Evolutionary conservation across 2,113 vertebrate genomes (phyloP).

Genomic region (Etheostoma cragini): DNA sequence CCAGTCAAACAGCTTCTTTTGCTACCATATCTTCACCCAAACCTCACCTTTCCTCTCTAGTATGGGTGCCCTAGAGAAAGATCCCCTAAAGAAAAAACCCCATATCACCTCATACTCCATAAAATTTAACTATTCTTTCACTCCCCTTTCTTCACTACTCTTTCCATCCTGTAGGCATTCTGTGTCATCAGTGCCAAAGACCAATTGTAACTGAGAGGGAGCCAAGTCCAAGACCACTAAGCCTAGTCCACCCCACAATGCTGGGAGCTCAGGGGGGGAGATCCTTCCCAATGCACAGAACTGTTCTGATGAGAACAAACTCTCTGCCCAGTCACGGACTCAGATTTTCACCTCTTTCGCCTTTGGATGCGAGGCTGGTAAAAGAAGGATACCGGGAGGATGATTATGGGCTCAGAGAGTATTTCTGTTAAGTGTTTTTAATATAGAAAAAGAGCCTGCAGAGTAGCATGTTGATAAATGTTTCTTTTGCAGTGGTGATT

Average conservation of each 20-base stretch:
- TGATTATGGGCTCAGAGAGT: constrained; percentile 53
- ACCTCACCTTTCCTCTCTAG: constrained; percentile 17
- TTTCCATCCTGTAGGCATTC: constrained; percentile 73
- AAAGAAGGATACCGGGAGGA: constrained; percentile 51
- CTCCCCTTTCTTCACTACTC: constrained; percentile 62
- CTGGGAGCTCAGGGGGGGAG: constrained; percentile 59
- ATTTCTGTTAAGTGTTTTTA: constrained; percentile 66
- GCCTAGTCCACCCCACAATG: constrained; percentile 65
- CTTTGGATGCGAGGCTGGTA: constrained; percentile 42
- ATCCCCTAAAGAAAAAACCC: neutral
- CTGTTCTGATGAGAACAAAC: constrained; percentile 64
- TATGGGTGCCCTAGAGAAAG: neutral
- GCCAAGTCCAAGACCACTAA: constrained; percentile 64
- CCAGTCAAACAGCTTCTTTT: constrained; percentile 44
- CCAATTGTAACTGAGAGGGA: constrained; percentile 67
- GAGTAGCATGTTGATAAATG: constrained; percentile 25
- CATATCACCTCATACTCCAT: constrained; percentile 46
- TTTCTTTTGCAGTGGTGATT: constrained; percentile 57
- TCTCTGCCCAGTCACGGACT: constrained; percentile 69
- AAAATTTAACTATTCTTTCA: constrained; percentile 53
- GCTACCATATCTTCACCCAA: constrained; percentile 18
- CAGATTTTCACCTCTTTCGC: constrained; percentile 51
- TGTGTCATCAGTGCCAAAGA: constrained; percentile 73
- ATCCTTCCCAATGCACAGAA: constrained; percentile 56
- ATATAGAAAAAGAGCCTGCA: neutral